Conservation (phyloP, 2,888 invertebrate species). For the Teleiodes luculella region DNA sequence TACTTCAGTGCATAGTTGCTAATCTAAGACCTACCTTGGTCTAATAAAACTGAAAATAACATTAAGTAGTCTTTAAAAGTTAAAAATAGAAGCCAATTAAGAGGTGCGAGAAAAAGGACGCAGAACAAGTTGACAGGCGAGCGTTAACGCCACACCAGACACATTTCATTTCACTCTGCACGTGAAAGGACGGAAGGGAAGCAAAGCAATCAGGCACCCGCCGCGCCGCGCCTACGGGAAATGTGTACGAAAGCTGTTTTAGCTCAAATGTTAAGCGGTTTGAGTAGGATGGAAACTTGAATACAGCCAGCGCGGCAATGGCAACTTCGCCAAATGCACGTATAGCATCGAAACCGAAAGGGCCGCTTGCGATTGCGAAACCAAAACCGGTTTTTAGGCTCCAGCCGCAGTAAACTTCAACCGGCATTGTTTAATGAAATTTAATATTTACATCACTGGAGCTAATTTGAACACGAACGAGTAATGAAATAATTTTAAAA, state of each 20-base stretch:
- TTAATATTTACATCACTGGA: background rate
- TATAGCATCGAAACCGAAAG: background rate
- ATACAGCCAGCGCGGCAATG: background rate
- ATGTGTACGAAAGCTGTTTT: constrained; percentile 1
- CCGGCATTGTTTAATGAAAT: background rate
- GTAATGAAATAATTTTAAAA: constrained; percentile 19
- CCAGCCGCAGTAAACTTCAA: background rate
- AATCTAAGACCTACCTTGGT: background rate
- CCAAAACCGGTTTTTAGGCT: background rate
- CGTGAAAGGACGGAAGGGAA: constrained; percentile 1
- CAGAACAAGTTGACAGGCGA: background rate
- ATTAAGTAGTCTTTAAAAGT: background rate
- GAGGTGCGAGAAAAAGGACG: background rate
- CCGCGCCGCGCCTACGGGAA: constrained; percentile 3
- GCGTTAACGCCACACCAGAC: background rate
- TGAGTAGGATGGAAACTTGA: background rate
- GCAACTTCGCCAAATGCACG: background rate
- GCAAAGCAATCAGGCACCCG: background rate
- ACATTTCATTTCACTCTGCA: background rate
- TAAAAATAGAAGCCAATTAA: background rate
- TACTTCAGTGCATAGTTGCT: too few species aligned
- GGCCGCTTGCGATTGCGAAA: background rate
- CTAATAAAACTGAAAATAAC: too few species aligned
- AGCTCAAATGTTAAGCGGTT: background rate
- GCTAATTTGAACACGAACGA: background rate